Evolutionary conservation across 2,888 invertebrate species (phyloP), one percentile per base, ranked within the genome.

Genomic region (Alloplasta piceator): DNA sequence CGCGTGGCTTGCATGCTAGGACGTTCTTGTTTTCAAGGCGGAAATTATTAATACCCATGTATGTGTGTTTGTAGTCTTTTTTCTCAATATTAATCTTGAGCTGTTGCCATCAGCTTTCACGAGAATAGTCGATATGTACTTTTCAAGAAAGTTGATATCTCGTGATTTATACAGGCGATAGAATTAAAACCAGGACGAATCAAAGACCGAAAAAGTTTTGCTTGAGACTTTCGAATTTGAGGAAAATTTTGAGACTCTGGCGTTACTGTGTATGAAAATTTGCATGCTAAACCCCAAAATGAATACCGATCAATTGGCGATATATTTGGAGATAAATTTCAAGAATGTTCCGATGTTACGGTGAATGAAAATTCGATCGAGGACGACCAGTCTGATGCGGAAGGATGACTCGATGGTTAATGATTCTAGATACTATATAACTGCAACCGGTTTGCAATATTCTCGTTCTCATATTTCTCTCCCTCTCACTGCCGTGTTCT

Each of bases 91-190:
- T 26, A 26, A 26, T 26, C 26, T 26, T 3, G 26, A 26, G 26
- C 26, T 26, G 26, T 26, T 26, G 48, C 48, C n/a, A 48, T 10
- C 48, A 7, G 87, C 88, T 89, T 89, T 89, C 89, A 86, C 89
- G 48, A 9, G 60, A 52, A 9, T 5, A 9, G 58, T 36, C 41
- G 52, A 61, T 72, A 55, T 55, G 6, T n/a, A 50, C 14, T 12
- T 50, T 64, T 56, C 10, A n/a, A 36, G 12, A 63, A 63, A 67
- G 38, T 41, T 4, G n/a, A 50, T 48, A 39, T 10, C 26, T 26
- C 9, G 5, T 10, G n/a, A 85, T 89, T 85, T 86, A 10, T 10
- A 3, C 43, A 43, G 4, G 4, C 43, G 6, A 43, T 9, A 43
- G 43, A 43, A 43, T 43, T 43, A 43, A 43, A 43, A 52, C 6